Conservation (phyloP, 2,888 invertebrate species). For the Gari tellinella region DNA sequence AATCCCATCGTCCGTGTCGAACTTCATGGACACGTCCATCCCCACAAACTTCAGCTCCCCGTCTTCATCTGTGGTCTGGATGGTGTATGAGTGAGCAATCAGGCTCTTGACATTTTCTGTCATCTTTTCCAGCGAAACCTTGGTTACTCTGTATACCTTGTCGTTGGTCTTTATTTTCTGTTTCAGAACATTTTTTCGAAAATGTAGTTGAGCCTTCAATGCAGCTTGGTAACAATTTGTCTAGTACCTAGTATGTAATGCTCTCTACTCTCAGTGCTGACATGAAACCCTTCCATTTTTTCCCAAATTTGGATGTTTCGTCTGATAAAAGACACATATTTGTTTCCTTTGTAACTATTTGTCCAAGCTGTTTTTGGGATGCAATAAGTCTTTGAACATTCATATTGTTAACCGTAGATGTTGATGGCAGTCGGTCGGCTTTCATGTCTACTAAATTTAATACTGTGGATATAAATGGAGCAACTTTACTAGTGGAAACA, state of each 20-base stretch:
- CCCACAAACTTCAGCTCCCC: background rate
- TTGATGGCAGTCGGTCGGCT: conserved; percentile 22
- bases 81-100: background rate
- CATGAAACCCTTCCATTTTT: conserved; percentile 37
- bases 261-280: conserved; percentile 16
- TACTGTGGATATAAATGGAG: conserved; percentile 34
- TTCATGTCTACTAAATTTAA: conserved; percentile 15
- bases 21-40: conserved; percentile 4
- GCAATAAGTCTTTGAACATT: conserved; percentile 25
- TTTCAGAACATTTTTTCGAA: conserved; percentile 7
- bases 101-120: conserved; percentile 4
- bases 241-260: conserved; percentile 21
- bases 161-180: background rate
- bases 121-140: background rate
- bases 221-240: conserved; percentile 18
- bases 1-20: conserved; percentile 7
- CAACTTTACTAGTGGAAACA: conserved; percentile 26
- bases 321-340: conserved; percentile 37
- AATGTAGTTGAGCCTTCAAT: conserved; percentile 28
- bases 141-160: background rate
- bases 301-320: conserved; percentile 37
- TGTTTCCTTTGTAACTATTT: conserved; percentile 5
- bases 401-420: conserved; percentile 37
- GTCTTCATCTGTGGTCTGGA: background rate
- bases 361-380: conserved; percentile 31